These are phyloP conservation scores for Pandion haliaetus DNA, from an alignment of 2,113 vertebrate genomes.

Conservation along the genomic window DNA sequence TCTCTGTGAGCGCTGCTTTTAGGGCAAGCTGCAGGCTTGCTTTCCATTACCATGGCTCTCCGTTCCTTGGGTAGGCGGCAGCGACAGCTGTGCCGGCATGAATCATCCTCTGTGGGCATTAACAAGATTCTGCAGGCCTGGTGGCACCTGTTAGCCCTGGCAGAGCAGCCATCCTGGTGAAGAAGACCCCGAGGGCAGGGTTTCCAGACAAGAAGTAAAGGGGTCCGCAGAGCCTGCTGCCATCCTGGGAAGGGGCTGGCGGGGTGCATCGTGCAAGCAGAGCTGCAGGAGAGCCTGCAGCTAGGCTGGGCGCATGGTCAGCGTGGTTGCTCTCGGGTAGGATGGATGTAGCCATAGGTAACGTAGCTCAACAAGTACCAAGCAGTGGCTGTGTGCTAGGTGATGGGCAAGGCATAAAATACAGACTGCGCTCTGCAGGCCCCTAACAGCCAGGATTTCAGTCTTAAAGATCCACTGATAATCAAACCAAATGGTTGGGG, in stretches of 20 bases:
- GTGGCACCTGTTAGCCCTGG: background rate
- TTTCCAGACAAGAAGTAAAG: background rate
- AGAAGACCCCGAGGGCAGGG: background rate
- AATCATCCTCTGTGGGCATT: background rate
- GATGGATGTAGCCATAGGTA: background rate
- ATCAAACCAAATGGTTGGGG: background rate
- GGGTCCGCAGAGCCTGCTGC: background rate
- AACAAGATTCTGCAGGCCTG: background rate
- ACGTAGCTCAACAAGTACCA: background rate
- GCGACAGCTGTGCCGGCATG: background rate
- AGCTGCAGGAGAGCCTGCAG: background rate
- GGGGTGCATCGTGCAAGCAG: background rate
- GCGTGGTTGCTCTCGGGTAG: fast-evolving
- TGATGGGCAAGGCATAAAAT: background rate
- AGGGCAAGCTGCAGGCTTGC: background rate
- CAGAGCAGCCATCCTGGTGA: background rate
- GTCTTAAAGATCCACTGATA: background rate
- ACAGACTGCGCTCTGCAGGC: background rate
- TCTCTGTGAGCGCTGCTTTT: background rate
- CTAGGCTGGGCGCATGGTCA: fast-evolving
- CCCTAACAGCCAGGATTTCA: background rate
- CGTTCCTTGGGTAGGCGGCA: background rate
- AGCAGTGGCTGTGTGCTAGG: background rate
- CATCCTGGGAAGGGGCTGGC: background rate
- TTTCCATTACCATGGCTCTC: background rate